phyloP scores from a whole-genome alignment of 2,113 vertebrate species.

The Apteryx mantelli region DNA sequence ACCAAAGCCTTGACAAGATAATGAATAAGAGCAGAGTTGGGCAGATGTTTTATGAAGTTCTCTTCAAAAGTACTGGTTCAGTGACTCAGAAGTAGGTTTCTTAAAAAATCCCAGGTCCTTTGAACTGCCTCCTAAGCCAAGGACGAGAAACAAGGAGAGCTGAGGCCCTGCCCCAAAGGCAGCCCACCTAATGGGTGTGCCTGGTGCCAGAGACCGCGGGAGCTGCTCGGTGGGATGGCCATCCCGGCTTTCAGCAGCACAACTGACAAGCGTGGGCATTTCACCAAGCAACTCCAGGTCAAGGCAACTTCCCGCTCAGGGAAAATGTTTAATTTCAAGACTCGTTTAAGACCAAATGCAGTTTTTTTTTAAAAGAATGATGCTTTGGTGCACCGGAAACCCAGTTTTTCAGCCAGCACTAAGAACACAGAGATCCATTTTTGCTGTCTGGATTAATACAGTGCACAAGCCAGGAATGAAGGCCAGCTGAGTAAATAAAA shows the following conservation, averaged over 20 bases:
- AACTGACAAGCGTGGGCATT: too few relatives aligned
- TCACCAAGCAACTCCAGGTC: background rate
- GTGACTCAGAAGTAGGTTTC: background rate
- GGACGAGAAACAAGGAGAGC: background rate
- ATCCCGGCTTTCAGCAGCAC: background rate
- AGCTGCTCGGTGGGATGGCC: background rate
- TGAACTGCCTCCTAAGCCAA: background rate
- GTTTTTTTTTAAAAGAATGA: background rate
- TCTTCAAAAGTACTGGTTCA: background rate
- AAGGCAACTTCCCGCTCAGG: background rate
- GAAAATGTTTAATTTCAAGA: background rate
- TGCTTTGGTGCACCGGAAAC: background rate
- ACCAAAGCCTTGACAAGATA: background rate
- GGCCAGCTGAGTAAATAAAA: conserved; percentile 68
- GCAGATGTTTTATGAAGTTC: background rate
- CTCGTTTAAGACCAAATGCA: background rate
- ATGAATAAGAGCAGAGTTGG: background rate
- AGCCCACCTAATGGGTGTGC: fast-evolving
- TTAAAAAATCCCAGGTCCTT: background rate
- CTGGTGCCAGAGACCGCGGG: too few relatives aligned
- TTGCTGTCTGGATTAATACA: conserved; percentile 58
- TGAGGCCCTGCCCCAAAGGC: background rate
- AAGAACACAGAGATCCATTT: conserved; percentile 32
- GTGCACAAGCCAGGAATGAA: conserved; percentile 37
- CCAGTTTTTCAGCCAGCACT: background rate